Percentiles rank a stretch among this genome's conserved stretches.
phyloP scores from a whole-genome alignment of 2,888 invertebrate species.

The Hypercompe scribonia region DNA sequence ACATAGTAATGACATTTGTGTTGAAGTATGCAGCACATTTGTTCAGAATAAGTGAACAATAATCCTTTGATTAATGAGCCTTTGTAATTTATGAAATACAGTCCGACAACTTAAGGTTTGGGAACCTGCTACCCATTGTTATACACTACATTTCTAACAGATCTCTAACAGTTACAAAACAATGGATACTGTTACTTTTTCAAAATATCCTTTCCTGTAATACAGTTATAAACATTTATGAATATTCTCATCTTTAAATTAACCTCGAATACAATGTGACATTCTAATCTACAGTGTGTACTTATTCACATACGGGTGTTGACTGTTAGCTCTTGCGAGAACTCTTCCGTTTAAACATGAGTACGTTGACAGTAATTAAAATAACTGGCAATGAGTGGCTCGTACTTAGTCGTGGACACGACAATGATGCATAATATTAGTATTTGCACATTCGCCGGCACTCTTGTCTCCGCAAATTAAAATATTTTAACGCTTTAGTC shows the following conservation, averaged over 20 bases:
- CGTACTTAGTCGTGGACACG: slow-evolving; percentile 66
- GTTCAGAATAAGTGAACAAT: slow-evolving; percentile 29
- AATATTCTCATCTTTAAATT: slow-evolving; percentile 39
- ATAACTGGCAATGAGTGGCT: slow-evolving; percentile 74
- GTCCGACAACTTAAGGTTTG: slow-evolving; percentile 29
- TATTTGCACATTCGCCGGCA: slow-evolving; percentile 43
- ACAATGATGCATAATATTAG: slow-evolving; percentile 58
- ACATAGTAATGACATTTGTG: background rate
- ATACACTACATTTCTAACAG: slow-evolving; percentile 30
- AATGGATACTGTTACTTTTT: slow-evolving; percentile 44
- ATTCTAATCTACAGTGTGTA: slow-evolving; percentile 36
- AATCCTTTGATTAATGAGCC: slow-evolving; percentile 36
- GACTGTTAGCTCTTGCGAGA: slow-evolving; percentile 45
- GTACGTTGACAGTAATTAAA: slow-evolving; percentile 68
- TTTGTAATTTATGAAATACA: slow-evolving; percentile 36
- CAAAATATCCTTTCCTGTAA: slow-evolving; percentile 48
- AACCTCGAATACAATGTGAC: slow-evolving; percentile 42
- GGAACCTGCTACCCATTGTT: slow-evolving; percentile 38
- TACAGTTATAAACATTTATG: slow-evolving; percentile 21
- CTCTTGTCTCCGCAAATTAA: slow-evolving; percentile 40
- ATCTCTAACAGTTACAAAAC: slow-evolving; percentile 47
- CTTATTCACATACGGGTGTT: slow-evolving; percentile 47
- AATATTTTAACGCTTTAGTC: slow-evolving; percentile 35
- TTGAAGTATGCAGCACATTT: slow-evolving; percentile 1
- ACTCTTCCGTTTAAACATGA: slow-evolving; percentile 43